A percentile compares a stretch with the other conserved stretches of the same genome.
Conservation (phyloP, 2,113 vertebrate species). For the Melanocharis versteri region DNA sequence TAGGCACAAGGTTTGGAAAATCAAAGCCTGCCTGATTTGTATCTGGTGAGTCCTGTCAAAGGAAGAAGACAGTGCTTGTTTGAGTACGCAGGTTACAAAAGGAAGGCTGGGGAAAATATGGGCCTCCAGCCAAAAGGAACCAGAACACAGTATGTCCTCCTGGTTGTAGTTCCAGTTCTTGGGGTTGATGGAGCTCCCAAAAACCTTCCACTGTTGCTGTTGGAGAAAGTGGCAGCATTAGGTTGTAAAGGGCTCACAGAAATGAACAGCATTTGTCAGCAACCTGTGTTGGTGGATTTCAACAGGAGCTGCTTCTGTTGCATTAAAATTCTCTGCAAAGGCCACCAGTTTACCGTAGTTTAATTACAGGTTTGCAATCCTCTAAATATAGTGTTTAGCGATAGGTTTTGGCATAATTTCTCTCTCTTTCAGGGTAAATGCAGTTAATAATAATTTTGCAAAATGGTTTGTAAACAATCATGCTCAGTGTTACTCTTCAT, state of each 20-base stretch:
- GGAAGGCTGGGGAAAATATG: background rate
- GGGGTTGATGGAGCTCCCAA: background rate
- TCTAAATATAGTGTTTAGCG: background rate
- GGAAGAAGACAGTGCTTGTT: background rate
- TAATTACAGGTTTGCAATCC: background rate
- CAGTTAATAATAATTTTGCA: background rate
- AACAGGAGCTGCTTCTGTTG: background rate
- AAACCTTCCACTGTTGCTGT: background rate
- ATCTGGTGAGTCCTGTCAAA: background rate
- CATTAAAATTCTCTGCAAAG: background rate
- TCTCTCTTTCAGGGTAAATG: background rate
- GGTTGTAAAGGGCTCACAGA: background rate
- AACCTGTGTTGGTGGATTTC: background rate
- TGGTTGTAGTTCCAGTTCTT: background rate
- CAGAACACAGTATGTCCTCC: background rate
- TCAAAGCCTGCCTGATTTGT: background rate
- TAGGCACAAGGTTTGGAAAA: background rate
- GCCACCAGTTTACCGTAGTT: background rate
- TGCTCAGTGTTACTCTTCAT: background rate
- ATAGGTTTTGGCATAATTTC: background rate
- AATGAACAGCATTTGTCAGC: background rate
- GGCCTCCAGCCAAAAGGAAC: background rate
- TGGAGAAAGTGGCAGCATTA: background rate
- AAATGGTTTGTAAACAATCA: background rate
- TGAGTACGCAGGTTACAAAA: fast-evolving